These are phyloP conservation scores for Labrus mixtus DNA, from an alignment of 2,113 vertebrate species.

Conservation along the genomic window DNA sequence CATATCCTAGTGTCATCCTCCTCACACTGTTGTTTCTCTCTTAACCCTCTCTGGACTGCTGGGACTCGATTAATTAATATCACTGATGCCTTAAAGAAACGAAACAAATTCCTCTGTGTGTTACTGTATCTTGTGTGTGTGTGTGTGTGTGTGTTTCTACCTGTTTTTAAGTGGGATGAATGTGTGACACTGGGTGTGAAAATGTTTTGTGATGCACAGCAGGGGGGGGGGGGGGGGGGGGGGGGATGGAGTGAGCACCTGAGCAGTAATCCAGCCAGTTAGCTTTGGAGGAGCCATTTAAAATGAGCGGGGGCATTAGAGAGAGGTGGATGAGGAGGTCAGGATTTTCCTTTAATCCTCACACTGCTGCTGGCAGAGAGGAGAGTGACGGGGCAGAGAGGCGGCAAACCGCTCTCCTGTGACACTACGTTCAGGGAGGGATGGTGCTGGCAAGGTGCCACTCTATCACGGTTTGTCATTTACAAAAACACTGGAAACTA, in stretches of 20 bases:
- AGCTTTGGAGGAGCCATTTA: constrained; percentile 62
- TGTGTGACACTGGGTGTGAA: not conserved
- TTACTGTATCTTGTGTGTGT: too few species aligned
- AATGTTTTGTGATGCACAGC: not conserved
- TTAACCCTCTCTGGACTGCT: not conserved
- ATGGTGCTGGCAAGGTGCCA: constrained; percentile 15
- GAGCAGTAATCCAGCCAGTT: constrained; percentile 53
- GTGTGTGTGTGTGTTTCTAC: not conserved
- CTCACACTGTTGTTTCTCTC: not conserved
- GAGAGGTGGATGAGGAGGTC: constrained; percentile 61
- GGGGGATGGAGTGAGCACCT: constrained; percentile 11
- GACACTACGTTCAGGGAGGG: constrained; percentile 1
- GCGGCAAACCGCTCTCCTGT: constrained; percentile 25
- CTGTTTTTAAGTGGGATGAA: not conserved
- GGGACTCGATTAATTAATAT: not conserved
- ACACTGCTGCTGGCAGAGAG: constrained; percentile 53
- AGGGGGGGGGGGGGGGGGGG: not conserved
- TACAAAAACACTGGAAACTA: not conserved
- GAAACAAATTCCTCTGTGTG: too few species aligned
- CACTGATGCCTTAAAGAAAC: not conserved
- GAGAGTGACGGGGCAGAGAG: constrained; percentile 35
- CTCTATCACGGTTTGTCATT: too few species aligned
- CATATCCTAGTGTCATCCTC: constrained; percentile 50
- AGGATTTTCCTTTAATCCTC: constrained; percentile 75
- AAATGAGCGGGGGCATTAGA: constrained; percentile 56